Base-by-base conservation (phyloP, 1,140 invertebrate species). In the Cyphomyrmex costatus region DNA sequence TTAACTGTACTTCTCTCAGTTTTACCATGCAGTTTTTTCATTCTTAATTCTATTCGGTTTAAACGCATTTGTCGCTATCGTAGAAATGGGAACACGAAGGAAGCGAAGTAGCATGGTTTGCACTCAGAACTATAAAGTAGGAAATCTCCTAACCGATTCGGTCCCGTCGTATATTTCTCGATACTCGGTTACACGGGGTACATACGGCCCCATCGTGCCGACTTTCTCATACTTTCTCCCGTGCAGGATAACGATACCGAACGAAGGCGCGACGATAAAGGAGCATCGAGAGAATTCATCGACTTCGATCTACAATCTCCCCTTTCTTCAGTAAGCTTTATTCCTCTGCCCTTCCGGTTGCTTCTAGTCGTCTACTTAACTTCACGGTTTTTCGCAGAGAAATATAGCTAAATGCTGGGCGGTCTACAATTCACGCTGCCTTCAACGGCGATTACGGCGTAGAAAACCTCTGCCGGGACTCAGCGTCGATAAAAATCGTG, bases 151-250 rank as follows among this genome's bases (percentile, higher is more conserved):
- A 21, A 79, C 71, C 60, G 58, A 84, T 76, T 24, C 53, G 36
- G 61, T 85, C 76, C 63, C 66, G 36, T 61, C 51, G 66, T 78
- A 83, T 60, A 83, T 60, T 74, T 74, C 63, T 56, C 65, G 27
- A 53, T 74, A 53, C 24, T 65, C 65, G 33, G 60, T 82, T 60
- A 27, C 63, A 87, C 70, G 61, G 70, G 51, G 36, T 87, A 84
- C 70, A 63, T 77, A 84, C 78, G 63, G 49, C 61, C 78, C 74
- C 74, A 65, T 68, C 65, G 84, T 70, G 66, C n/a, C 33, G 78
- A 87, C 86, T 87, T 87, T 88, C 86, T 65, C 78, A 68, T 80
- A 70, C 71, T 85, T 76, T 77, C 56, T 30, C 56, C 36, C 46
- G 24, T 33, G 71, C 27, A n/a, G 63, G 36, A 46, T 27, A 46